phyloP scores from a whole-genome alignment of 2,113 vertebrate genomes.

The Tor tambroides region DNA sequence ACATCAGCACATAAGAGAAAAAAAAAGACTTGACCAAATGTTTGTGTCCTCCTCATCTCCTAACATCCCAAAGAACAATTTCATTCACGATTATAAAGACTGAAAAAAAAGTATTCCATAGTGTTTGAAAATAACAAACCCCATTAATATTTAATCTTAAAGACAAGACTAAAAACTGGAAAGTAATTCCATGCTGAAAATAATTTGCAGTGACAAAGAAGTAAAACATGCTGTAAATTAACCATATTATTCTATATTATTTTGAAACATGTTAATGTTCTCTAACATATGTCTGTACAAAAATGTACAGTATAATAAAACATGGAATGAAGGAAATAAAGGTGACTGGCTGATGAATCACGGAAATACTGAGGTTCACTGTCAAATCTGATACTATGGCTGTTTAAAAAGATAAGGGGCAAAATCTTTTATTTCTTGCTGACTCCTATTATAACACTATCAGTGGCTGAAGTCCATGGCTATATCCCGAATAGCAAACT shows the following conservation, averaged over 20 bases:
- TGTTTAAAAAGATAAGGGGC: slow-evolving; percentile 13
- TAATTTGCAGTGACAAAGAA: background rate
- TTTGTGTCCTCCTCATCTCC: background rate
- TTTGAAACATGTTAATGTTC: background rate
- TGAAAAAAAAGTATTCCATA: too few relatives aligned
- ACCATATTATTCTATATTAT: background rate
- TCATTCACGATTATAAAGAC: background rate
- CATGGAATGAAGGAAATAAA: background rate
- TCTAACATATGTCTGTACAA: background rate
- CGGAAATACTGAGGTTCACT: background rate
- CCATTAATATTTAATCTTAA: background rate
- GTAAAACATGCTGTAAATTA: background rate
- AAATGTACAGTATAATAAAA: background rate
- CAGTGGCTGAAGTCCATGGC: background rate
- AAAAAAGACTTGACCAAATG: background rate
- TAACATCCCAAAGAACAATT: background rate
- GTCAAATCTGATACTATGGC: background rate
- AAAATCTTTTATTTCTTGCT: slow-evolving; percentile 29
- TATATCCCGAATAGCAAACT: background rate
- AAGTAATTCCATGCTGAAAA: background rate
- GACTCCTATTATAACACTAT: slow-evolving; percentile 13
- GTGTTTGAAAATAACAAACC: too few relatives aligned
- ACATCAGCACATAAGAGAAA: background rate
- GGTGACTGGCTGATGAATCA: background rate
- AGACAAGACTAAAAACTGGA: background rate